Evolutionary conservation across 2,797 vertebrate genomes (phyloP), one percentile per base, ranked within the genome.

Genomic region (Acipenser transmontanus): DNA sequence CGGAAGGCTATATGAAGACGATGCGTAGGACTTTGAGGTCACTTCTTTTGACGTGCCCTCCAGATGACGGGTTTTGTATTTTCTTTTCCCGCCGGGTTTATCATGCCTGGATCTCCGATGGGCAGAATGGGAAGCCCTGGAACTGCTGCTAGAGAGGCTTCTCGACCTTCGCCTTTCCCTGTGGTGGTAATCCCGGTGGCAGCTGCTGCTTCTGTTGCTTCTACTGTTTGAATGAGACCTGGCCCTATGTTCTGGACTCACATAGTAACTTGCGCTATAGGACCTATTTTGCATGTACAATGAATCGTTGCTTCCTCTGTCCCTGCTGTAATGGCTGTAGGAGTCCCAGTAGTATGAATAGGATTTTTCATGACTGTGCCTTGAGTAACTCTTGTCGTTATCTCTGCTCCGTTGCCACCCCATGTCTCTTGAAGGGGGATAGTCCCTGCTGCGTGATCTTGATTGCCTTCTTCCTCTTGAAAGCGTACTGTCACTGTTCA

Each of bases 31-130:
- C 9, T 67, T 76, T 20, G 72, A 70, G 8, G 66, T 70, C 1
- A 14, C 61, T 1, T 74, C 76, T 57, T 73, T 74, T 0, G 75
- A 81, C 0, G 80, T n/a, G 7, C 85, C 85, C 72, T 98, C 96
- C 72, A 99, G 78, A 80, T 98, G 94, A 10, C 90, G 89, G 8
- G 92, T 92, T 87, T 99, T 98, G 68, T 94, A 94, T 74, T 97
- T 97, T 63, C 93, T 91, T 78, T 98, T 98, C 6, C 93, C 95
- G n/a, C 92, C 81, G 0, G 94, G 94, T 47, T 97, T 97, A 68
- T 95, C 93, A 4, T 64, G 84, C 68, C 82, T 81, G 1, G 49
- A 70, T 56, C 80, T 81, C 1, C 87, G 85, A 59, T 74, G 59
- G 2, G 74, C 76, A 20, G 74, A 72, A 66, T 81, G 78, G 63